A percentile compares a stretch with the other conserved stretches of the same genome.
phyloP scores from a whole-genome alignment of 1,140 invertebrate genomes.

The Dendroctonus valens region DNA sequence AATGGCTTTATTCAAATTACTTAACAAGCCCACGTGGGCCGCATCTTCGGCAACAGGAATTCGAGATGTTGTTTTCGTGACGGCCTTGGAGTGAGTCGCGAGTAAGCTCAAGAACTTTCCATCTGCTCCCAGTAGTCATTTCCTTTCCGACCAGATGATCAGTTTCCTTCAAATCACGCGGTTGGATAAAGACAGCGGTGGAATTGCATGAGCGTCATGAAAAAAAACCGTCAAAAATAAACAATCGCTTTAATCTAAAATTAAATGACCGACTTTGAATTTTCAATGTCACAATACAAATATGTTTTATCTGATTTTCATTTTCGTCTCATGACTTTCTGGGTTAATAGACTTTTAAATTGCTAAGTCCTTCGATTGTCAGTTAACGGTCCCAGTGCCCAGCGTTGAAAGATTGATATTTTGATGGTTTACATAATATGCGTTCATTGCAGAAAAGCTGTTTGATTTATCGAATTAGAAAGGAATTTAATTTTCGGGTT shows the following conservation, averaged over 20 bases:
- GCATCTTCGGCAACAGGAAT: conserved; percentile 8
- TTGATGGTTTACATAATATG: too few species aligned
- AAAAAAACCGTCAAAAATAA: not conserved
- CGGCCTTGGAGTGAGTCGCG: conserved; percentile 6
- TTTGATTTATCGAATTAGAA: too few species aligned
- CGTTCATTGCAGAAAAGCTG: too few species aligned
- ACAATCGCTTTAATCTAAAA: conserved; percentile 2
- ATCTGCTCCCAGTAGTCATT: not conserved
- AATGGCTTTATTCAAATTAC: conserved; percentile 10
- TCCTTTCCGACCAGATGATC: not conserved
- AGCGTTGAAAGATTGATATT: too few species aligned
- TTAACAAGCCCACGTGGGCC: conserved; percentile 11
- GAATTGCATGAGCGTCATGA: not conserved
- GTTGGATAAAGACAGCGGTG: not conserved
- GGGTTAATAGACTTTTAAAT: conserved; percentile 17
- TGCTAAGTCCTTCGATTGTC: conserved; percentile 7
- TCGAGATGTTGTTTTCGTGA: conserved; percentile 6
- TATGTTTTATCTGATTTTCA: conserved; percentile 18
- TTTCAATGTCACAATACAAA: conserved; percentile 16
- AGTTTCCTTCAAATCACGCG: not conserved
- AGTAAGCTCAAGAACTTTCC: not conserved
- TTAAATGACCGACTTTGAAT: conserved; percentile 11
- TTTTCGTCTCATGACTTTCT: conserved; percentile 13
- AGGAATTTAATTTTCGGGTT: too few species aligned
- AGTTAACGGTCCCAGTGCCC: not conserved